Conservation (phyloP, 2,113 vertebrate genomes). For the Urocitellus parryii region DNA sequence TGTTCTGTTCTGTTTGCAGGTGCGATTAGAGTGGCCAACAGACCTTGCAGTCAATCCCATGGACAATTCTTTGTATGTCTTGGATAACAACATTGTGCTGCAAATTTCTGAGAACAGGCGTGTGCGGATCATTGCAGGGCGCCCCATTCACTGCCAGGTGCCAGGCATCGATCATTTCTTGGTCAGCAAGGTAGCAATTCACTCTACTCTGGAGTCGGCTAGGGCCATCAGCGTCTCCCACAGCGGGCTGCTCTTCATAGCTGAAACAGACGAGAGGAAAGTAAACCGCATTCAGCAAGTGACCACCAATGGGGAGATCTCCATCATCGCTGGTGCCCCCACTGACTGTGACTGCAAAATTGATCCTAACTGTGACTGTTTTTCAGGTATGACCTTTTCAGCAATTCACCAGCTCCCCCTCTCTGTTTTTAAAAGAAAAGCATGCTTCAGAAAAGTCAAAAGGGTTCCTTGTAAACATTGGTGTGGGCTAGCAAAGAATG, state of each 20-base stretch:
- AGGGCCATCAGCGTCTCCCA: conserved; percentile 96
- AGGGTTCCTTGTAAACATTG: conserved; percentile 31
- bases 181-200: conserved; percentile 95
- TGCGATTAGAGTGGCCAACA: conserved; percentile 97
- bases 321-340: conserved; percentile 93
- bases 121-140: conserved; percentile 95
- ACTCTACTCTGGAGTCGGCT: conserved; percentile 94
- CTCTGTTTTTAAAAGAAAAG: conserved; percentile 66
- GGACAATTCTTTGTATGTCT: conserved; percentile 97
- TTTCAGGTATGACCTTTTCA: conserved; percentile 90
- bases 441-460: conserved; percentile 24
- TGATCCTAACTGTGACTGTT: conserved; percentile 98
- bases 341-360: conserved; percentile 99
- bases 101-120: conserved; percentile 95
- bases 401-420: conserved; percentile 62
- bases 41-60: conserved; percentile 97
- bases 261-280: conserved; percentile 97
- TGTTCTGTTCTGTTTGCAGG: conserved; percentile 86
- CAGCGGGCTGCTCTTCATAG: conserved; percentile 95
- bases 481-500: not conserved
- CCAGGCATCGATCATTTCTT: conserved; percentile 95
- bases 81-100: conserved; percentile 99
- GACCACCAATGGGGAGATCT: conserved; percentile 97
- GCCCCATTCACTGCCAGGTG: conserved; percentile 98
- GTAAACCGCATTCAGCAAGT: conserved; percentile 98